These are phyloP conservation scores for Coelinius sp. DNA, from an alignment of 2,888 invertebrate species.

Conservation along the genomic window DNA sequence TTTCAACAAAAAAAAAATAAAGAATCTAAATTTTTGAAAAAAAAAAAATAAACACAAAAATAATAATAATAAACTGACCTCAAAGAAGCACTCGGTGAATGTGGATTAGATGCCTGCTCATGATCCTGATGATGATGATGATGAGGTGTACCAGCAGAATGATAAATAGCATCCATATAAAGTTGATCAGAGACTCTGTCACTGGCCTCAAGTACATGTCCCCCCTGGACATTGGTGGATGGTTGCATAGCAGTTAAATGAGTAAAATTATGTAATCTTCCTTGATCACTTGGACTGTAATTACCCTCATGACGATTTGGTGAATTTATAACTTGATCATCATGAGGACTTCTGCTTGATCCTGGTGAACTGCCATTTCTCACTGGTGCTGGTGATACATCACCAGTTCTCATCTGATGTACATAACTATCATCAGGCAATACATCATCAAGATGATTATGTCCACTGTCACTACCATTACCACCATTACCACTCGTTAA, in stretches of 20 bases:
- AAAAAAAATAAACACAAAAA: too few relatives aligned
- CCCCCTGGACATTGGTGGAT: constrained; percentile 51
- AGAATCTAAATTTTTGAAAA: not conserved
- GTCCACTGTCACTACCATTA: constrained; percentile 35
- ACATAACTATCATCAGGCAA: constrained; percentile 61
- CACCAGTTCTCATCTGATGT: constrained; percentile 57
- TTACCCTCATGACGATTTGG: constrained; percentile 55
- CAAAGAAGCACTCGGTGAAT: constrained; percentile 60
- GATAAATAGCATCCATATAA: constrained; percentile 64
- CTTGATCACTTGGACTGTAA: constrained; percentile 62
- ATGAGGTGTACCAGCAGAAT: constrained; percentile 52
- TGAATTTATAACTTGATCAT: constrained; percentile 52
- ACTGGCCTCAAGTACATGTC: constrained; percentile 55
- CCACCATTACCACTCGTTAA: constrained; percentile 25
- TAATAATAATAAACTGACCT: constrained; percentile 58
- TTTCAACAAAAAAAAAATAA: not conserved
- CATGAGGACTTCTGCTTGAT: constrained; percentile 64
- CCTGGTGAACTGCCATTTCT: constrained; percentile 64
- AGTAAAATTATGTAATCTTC: constrained; percentile 62
- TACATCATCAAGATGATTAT: constrained; percentile 60
- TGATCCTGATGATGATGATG: constrained; percentile 66
- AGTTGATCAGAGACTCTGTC: constrained; percentile 59
- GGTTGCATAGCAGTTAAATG: constrained; percentile 68
- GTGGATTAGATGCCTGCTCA: constrained; percentile 56
- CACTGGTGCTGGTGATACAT: constrained; percentile 57